Conservation (phyloP, 30 jellyfish, hydroid and myxozoan species). For the Hydra vulgaris region DNA sequence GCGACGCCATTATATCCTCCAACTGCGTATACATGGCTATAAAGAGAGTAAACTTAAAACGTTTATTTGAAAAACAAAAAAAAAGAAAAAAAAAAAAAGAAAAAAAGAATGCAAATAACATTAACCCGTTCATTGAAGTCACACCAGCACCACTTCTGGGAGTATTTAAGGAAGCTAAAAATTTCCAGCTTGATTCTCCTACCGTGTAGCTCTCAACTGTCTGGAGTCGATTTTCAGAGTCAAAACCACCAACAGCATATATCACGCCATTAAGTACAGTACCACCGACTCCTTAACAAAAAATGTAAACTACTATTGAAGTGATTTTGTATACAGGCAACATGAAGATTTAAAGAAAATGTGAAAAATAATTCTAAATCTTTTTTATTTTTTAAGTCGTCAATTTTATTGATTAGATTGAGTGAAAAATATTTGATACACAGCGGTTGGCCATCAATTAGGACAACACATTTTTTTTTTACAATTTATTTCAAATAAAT, state of each 20-base stretch:
- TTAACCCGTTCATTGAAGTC: conserved; percentile 71
- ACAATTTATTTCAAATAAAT: too few relatives aligned
- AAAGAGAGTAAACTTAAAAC: background rate
- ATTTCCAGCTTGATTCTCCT: conserved; percentile 47
- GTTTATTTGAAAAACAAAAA: background rate
- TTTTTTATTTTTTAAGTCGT: too few relatives aligned
- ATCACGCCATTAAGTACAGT: conserved; percentile 66
- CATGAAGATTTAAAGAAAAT: background rate
- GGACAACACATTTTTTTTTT: too few relatives aligned
- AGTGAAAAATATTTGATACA: too few relatives aligned
- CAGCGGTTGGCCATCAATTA: too few relatives aligned
- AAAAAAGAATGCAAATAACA: too few relatives aligned
- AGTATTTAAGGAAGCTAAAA: conserved; percentile 75
- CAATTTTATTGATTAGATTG: too few relatives aligned
- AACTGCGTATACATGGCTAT: conserved; percentile 72
- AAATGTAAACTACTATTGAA: too few relatives aligned
- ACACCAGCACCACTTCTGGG: conserved; percentile 98
- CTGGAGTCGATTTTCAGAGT: conserved; percentile 81
- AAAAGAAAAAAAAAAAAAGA: background rate
- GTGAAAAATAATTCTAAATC: too few relatives aligned
- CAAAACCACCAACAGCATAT: conserved; percentile 97
- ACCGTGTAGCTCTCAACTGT: conserved; percentile 78
- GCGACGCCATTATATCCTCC: conserved; percentile 97
- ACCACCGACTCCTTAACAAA: conserved; percentile 81
- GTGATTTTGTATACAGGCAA: background rate